Evolutionary conservation across 2,797 vertebrate species (phyloP), one percentile per base, ranked within the genome.

Genomic region (Protosalanx chinensis): DNA sequence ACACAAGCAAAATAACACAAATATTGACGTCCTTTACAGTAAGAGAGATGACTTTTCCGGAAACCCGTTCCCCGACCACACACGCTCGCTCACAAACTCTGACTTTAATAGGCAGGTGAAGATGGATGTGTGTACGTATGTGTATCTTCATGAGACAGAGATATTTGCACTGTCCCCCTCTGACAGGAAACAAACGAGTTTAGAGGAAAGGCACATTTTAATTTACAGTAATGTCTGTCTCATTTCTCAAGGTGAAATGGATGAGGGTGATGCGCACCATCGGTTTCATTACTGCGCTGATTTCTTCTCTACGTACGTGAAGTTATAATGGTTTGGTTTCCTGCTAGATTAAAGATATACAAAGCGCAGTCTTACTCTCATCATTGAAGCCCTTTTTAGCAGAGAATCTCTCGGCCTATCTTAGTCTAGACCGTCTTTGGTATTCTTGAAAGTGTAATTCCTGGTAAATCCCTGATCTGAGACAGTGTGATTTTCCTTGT

Each of bases 71-170:
- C 66, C 18, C 51, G 5, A 56, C 18, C 15, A 13, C 67, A 53
- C 67, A 68, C 30, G 37, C 66, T n/a, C 65, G 46, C 6, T 1
- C 18, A 27, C 56, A 46, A 10, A n/a, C 30, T 58, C 32, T n/a
- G 10, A 66, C 23, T 64, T 67, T 82, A 84, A 87, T 84, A 67
- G 65, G 33, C 4, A 86, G 71, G 88, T 83, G 84, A 82, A 66
- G 84, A 88, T 33, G 30, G 86, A 88, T 80, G 77, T 76, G 81
- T 37, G 63, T 56, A 13, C n/a, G 46, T 66, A 71, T 79, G 74
- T 78, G 70, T 72, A 79, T 81, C 80, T 77, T 77, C 18, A 73
- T 63, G 57, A 75, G 81, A 75, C 46, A 41, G 51, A 59, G 15
- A 62, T 53, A 72, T 71, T 33, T 64, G 46, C 16, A 33, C 68